Evolutionary conservation across 2,888 invertebrate species (phyloP).

Genomic region (Saturnia japonica): DNA sequence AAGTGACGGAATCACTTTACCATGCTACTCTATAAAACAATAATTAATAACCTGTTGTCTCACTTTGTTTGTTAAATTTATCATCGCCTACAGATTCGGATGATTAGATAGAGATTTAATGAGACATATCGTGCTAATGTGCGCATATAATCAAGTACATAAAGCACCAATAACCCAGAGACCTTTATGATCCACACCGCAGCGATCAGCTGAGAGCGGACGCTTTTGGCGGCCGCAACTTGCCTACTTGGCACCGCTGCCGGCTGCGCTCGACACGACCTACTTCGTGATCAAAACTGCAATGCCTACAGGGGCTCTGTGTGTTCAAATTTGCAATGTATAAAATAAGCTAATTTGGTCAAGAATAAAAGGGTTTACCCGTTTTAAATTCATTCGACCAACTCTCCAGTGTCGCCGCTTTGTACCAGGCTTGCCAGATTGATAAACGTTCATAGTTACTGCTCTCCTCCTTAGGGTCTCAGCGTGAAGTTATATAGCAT

Average conservation of each 20-base stretch:
- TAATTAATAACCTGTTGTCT: too few species aligned
- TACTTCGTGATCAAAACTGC: conserved; percentile 35
- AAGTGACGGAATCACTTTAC: too few species aligned
- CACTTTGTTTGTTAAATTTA: neutral
- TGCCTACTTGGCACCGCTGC: conserved; percentile 45
- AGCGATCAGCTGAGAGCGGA: conserved; percentile 62
- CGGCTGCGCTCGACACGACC: conserved; percentile 42
- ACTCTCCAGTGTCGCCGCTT: too few species aligned
- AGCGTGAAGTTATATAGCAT: too few species aligned
- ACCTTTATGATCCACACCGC: conserved; percentile 69
- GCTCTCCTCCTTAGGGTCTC: too few species aligned
- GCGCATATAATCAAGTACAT: conserved; percentile 29
- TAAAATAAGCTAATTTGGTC: too few species aligned
- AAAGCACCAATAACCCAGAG: conserved; percentile 66
- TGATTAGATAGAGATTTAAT: neutral
- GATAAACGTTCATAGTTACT: too few species aligned
- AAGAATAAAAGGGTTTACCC: too few species aligned
- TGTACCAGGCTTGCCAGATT: too few species aligned
- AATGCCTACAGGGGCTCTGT: neutral
- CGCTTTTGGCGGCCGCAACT: conserved; percentile 46
- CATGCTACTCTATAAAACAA: too few species aligned
- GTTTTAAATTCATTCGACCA: too few species aligned
- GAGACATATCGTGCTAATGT: neutral
- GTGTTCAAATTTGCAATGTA: neutral
- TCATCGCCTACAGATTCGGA: neutral